These are phyloP conservation scores for Nipponia nippon DNA, from an alignment of 2,113 vertebrate species.

Conservation along the genomic window DNA sequence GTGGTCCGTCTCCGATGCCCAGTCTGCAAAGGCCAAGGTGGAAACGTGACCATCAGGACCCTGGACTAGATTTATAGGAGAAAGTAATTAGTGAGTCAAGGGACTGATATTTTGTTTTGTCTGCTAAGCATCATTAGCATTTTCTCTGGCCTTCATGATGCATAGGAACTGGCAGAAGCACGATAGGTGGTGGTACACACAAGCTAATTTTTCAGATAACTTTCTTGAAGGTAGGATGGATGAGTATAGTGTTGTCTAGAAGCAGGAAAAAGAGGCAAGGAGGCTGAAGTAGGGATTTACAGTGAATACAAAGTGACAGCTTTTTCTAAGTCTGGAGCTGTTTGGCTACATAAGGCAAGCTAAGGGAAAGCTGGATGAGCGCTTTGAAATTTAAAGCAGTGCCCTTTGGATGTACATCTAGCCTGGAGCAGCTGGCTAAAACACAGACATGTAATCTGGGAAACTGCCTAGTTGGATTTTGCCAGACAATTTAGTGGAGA, in stretches of 20 bases:
- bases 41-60: not conserved
- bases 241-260: not conserved
- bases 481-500: not conserved
- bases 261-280: not conserved
- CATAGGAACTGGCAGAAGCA: not conserved
- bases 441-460: not conserved
- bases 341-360: not conserved
- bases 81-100: not conserved
- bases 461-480: not conserved
- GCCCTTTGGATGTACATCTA: constrained; percentile 2
- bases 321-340: not conserved
- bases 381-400: constrained; percentile 22
- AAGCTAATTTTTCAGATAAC: not conserved
- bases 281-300: not conserved
- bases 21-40: not conserved
- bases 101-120: not conserved
- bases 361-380: not conserved
- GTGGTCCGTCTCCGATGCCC: not conserved
- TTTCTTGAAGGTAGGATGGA: not conserved
- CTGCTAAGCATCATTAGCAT: not conserved
- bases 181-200: not conserved
- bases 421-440: not conserved
- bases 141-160: not conserved
- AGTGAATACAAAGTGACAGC: not conserved
- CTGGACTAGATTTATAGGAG: not conserved